Evolutionary conservation across 2,113 vertebrate species (phyloP), one percentile per base, ranked within the genome.

Genomic region (Melozone crissalis): DNA sequence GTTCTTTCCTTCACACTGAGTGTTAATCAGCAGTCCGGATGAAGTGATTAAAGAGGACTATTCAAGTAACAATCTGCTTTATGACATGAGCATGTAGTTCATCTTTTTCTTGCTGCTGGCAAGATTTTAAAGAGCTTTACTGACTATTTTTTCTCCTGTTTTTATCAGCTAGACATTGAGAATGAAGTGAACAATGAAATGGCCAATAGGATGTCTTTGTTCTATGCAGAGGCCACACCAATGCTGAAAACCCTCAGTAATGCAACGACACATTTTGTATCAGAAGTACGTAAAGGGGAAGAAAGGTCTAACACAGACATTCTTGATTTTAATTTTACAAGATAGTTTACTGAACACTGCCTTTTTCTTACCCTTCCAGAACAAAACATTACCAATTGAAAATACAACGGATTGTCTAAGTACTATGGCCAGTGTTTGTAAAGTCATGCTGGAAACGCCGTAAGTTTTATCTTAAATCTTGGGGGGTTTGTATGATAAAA

Each of bases 371-470:
- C 71, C 77, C 79, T 55, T 87, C 31, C 84, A 99, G 99, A 99
- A 99, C 94, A 99, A 99, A 98, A 99, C 99, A 0, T 98, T 99
- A 90, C 99, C 99, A 18, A 98, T 99, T 97, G 99, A 99, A 97
- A 99, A 99, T 94, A 99, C 99, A 43, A 99, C 99, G 2, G 99
- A 99, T 96, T 99, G 99, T 94, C 98, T 99, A 95, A 99, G 99
- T 85, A 99, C 99, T 11, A 99, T 99, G 99, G 99, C 99, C 79
- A 99, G 99, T 10, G 98, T 99, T 71, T 99, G 99, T 93, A 99
- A 99, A 98, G 99, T 99, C 97, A 99, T 99, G 99, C 96, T 99
- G 96, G 99, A 99, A 97, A 99, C 99, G 11, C 99, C 99, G 99
- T 99, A 98, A 99, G 99, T 97, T 87, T 86, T 79, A 13, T 39